Conservation (phyloP, 2,113 vertebrate species). For the Potamarius usumacintae region DNA sequence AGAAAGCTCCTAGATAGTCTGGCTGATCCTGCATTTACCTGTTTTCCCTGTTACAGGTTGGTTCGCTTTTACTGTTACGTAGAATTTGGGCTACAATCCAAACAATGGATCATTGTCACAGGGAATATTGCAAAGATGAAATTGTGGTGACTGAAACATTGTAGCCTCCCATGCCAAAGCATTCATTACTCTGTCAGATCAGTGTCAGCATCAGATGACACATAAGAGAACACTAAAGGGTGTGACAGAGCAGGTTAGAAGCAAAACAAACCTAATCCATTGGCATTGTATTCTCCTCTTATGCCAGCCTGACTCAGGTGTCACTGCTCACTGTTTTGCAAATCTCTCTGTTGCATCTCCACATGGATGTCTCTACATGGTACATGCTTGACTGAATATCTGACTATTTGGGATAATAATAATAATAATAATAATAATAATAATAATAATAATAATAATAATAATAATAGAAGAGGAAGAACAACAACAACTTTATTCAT, state of each 20-base stretch:
- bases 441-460: too few species aligned
- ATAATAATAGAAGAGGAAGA: too few species aligned
- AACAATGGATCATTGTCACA: constrained; percentile 28
- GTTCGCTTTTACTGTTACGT: constrained; percentile 3
- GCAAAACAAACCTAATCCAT: constrained; percentile 45
- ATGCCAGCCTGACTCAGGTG: constrained; percentile 18
- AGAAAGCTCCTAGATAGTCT: neutral
- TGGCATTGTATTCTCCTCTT: constrained; percentile 19
- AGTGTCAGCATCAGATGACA: constrained; percentile 47
- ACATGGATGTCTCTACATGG: neutral
- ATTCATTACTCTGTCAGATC: constrained; percentile 36
- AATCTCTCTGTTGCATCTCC: neutral
- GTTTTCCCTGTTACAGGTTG: constrained; percentile 9
- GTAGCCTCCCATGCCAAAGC: constrained; percentile 36
- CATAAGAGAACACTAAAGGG: constrained; percentile 28
- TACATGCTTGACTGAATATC: constrained; percentile 9
- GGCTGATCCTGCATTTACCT: neutral
- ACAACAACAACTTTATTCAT: too few species aligned
- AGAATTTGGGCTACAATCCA: constrained; percentile 16
- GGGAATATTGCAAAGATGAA: constrained; percentile 29
- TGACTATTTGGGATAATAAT: constrained; percentile 1
- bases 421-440: too few species aligned
- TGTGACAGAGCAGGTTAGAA: constrained; percentile 17
- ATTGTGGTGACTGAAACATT: constrained; percentile 21
- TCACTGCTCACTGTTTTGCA: constrained; percentile 14